Evolutionary conservation across 2,113 vertebrate genomes (phyloP).

Genomic region (Zosterops lateralis): DNA sequence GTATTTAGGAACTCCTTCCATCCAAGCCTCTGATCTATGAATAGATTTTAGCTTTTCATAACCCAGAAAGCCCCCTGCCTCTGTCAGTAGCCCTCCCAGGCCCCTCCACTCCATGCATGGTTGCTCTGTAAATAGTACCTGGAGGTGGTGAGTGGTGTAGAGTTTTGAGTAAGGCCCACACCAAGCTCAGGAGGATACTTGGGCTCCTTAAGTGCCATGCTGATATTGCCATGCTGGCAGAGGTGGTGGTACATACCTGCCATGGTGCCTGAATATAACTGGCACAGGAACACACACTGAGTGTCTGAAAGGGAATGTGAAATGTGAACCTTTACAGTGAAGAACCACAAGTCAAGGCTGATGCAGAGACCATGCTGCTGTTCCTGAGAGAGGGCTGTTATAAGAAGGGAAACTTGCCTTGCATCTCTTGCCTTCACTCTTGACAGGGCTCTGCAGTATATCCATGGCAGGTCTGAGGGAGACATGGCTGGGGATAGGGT

Average conservation of each 20-base stretch:
- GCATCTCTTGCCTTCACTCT: background rate
- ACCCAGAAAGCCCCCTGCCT: background rate
- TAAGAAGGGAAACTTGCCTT: background rate
- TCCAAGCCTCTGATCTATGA: background rate
- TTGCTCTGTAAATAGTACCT: background rate
- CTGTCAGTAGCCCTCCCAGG: background rate
- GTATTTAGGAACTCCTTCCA: background rate
- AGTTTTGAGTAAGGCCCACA: background rate
- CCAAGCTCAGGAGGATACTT: background rate
- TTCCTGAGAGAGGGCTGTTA: background rate
- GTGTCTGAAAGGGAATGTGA: background rate
- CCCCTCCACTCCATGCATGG: accelerated
- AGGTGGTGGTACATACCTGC: background rate
- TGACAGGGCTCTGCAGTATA: background rate
- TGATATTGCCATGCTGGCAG: background rate
- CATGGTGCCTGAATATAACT: accelerated
- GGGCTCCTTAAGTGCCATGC: background rate
- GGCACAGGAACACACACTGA: background rate
- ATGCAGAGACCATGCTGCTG: background rate
- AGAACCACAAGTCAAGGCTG: background rate
- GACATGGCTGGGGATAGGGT: background rate
- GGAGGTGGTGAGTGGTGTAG: background rate
- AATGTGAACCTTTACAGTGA: too few relatives aligned
- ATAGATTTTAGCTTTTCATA: background rate
- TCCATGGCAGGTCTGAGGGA: background rate